phyloP scores from a whole-genome alignment of 2,797 vertebrate species.

The Paramormyrops hopkinsi region DNA sequence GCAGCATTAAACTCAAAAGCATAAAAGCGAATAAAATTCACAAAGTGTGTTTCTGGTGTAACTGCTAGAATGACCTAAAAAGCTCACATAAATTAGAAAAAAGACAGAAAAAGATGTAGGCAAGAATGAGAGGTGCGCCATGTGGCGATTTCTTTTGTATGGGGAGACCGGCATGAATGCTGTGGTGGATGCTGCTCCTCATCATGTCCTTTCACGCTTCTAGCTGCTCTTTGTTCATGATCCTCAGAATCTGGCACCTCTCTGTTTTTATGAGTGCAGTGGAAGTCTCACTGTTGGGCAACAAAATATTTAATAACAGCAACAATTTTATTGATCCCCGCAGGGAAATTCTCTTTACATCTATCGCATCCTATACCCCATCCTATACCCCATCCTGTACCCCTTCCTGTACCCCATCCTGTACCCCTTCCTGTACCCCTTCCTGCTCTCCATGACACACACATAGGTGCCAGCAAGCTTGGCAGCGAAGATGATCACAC shows the following conservation, averaged over 20 bases:
- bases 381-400: too few species aligned
- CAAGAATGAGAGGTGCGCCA: background rate
- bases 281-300: background rate
- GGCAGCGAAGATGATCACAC: background rate
- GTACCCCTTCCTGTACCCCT: too few species aligned
- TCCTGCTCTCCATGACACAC: background rate
- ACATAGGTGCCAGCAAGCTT: background rate
- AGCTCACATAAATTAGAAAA: background rate
- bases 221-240: background rate
- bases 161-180: background rate
- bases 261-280: background rate
- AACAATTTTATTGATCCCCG: background rate
- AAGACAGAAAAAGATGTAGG: background rate
- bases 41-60: background rate
- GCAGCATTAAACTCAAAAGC: background rate
- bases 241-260: background rate
- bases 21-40: background rate
- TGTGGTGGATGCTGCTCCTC: background rate
- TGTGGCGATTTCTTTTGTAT: background rate
- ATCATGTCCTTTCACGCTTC: background rate
- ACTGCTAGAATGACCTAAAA: background rate
- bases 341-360: background rate
- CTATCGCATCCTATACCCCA: background rate
- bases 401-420: too few species aligned
- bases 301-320: background rate